A percentile compares a stretch with the other conserved stretches of the same genome.
phyloP scores from a whole-genome alignment of 2,113 vertebrate genomes.

The Myotis yumanensis region DNA sequence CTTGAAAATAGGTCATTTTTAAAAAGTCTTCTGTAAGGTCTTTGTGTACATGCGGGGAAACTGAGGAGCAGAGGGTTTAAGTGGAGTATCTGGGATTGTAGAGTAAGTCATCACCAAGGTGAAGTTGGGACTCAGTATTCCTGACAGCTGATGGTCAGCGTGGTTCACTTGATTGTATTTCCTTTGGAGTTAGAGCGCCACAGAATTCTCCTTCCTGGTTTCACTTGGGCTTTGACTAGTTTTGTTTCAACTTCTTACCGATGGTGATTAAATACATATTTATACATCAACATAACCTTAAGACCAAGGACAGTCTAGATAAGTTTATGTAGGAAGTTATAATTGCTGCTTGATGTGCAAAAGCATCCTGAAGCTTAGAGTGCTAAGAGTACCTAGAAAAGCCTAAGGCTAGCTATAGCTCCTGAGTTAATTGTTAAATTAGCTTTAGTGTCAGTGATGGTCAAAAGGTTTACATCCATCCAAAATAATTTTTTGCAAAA shows the following conservation, averaged over 20 bases:
- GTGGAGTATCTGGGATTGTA: background rate
- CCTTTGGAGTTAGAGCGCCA: background rate
- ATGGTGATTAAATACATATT: constrained; percentile 58
- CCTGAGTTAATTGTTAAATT: background rate
- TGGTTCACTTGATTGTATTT: background rate
- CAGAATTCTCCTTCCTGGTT: background rate
- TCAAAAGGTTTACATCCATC: constrained; percentile 15
- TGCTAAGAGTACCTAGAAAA: background rate
- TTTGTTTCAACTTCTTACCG: constrained; percentile 24
- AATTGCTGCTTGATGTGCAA: background rate
- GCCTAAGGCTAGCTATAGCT: background rate
- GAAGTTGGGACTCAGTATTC: background rate
- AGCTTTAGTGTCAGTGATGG: background rate
- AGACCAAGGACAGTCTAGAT: constrained; percentile 54
- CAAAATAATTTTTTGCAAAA: constrained; percentile 25
- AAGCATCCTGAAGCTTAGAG: background rate
- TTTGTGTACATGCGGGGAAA: background rate
- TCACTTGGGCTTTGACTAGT: background rate
- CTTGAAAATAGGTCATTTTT: constrained; percentile 77
- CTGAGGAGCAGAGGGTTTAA: background rate
- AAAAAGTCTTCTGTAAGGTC: background rate
- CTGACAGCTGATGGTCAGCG: background rate
- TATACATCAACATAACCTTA: constrained; percentile 70
- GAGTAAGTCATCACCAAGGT: background rate
- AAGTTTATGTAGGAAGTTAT: background rate